Conservation (phyloP, 1,140 invertebrate genomes). For the Metopolophium dirhodum region DNA sequence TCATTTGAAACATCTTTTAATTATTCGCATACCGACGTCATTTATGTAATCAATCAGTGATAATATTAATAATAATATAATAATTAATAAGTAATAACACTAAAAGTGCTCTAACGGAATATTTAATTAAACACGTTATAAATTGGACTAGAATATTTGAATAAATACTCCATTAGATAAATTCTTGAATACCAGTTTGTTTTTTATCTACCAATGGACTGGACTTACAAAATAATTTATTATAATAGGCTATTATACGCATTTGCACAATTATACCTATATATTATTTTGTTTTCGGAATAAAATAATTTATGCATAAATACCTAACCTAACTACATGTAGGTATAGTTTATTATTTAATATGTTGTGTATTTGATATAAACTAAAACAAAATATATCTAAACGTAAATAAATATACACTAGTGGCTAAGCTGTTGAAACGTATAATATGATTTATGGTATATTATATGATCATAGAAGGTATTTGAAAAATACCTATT, state of each 20-base stretch:
- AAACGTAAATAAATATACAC: background rate
- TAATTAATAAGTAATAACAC: too few relatives aligned
- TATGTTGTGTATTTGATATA: background rate
- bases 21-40: background rate
- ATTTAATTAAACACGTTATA: background rate
- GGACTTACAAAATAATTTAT: background rate
- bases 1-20: background rate
- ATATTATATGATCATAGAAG: background rate
- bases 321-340: background rate
- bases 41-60: background rate
- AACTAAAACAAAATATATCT: background rate
- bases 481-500: background rate
- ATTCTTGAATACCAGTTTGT: background rate
- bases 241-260: background rate
- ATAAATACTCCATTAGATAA: background rate
- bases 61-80: background rate
- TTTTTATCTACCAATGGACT: background rate
- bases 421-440: background rate
- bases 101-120: background rate
- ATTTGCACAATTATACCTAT: background rate
- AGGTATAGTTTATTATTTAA: background rate
- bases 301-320: background rate
- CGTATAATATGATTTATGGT: background rate
- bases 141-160: background rate
- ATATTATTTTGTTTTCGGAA: background rate